Evolutionary conservation across 23 tunicate genomes (phyloP).

Genomic region (Trididemnum clinides): DNA sequence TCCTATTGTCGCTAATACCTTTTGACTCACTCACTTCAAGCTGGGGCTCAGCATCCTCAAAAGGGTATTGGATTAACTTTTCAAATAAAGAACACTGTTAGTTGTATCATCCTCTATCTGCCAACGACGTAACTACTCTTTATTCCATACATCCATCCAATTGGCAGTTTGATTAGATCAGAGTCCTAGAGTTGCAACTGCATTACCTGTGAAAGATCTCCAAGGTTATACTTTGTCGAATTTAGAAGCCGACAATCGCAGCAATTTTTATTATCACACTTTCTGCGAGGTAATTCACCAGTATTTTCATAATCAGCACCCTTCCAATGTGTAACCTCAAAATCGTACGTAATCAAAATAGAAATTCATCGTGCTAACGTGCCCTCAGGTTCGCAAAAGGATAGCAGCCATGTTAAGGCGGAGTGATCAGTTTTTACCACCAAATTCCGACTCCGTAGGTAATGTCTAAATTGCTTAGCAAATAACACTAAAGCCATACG

Average conservation of each 20-base stretch:
- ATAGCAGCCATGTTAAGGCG: conserved; percentile 5
- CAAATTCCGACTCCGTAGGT: conserved; percentile 2
- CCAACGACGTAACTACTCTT: not conserved
- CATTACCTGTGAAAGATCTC: not conserved
- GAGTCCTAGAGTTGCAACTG: not conserved
- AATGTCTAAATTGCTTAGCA: conserved; percentile 28
- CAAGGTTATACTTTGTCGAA: not conserved
- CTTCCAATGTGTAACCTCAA: not conserved
- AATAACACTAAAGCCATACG: conserved; percentile 6
- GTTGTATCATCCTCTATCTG: not conserved
- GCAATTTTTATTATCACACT: not conserved
- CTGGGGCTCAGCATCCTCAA: not conserved
- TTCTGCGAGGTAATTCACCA: not conserved
- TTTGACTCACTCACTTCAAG: not conserved
- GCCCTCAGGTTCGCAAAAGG: conserved; percentile 39
- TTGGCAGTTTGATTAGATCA: not conserved
- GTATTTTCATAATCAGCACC: not conserved
- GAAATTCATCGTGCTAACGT: conserved; percentile 36
- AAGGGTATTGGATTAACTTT: not conserved
- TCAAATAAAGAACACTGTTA: not conserved
- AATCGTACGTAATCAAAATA: not conserved
- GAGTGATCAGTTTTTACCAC: not conserved
- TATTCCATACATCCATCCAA: conserved; percentile 9
- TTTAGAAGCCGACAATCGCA: not conserved
- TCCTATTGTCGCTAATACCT: not conserved